phyloP scores from a whole-genome alignment of 2,113 vertebrate species.

The Noctilio leporinus region DNA sequence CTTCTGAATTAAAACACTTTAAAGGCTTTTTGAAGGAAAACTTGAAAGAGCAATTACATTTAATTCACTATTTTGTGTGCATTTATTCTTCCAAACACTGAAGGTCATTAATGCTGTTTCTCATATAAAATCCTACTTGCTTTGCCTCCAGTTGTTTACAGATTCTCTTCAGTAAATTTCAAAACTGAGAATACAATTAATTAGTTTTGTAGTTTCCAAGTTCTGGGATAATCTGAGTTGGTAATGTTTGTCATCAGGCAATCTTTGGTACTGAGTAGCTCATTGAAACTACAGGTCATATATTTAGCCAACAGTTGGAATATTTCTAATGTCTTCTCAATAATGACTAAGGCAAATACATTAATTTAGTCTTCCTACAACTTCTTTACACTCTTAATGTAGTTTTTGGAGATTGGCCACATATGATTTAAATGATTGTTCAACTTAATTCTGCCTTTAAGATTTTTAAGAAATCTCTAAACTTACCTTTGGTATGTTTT shows the following conservation, averaged over 20 bases:
- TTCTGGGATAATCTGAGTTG: background rate
- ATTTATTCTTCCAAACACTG: background rate
- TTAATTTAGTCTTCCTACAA: constrained; percentile 40
- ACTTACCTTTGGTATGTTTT: background rate
- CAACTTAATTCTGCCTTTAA: constrained; percentile 41
- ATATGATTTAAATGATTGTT: constrained; percentile 21
- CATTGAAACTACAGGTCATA: background rate
- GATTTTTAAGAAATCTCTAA: constrained; percentile 30
- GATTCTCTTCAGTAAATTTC: background rate
- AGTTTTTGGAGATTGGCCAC: constrained; percentile 52
- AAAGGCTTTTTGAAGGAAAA: background rate
- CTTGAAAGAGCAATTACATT: background rate
- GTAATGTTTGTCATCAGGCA: background rate
- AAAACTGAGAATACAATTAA: background rate
- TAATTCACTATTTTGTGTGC: background rate
- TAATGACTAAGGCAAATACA: constrained; percentile 25
- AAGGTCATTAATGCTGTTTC: background rate
- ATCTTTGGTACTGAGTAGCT: background rate
- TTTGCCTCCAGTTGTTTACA: background rate
- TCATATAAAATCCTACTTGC: background rate
- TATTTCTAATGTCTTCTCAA: background rate
- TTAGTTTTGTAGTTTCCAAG: background rate
- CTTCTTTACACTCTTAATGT: constrained; percentile 59
- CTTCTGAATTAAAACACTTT: background rate
- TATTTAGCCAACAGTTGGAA: constrained; percentile 13